These are phyloP conservation scores for Drosophila nigrodunni DNA, from an alignment of 1,140 invertebrate species.

Conservation along the genomic window DNA sequence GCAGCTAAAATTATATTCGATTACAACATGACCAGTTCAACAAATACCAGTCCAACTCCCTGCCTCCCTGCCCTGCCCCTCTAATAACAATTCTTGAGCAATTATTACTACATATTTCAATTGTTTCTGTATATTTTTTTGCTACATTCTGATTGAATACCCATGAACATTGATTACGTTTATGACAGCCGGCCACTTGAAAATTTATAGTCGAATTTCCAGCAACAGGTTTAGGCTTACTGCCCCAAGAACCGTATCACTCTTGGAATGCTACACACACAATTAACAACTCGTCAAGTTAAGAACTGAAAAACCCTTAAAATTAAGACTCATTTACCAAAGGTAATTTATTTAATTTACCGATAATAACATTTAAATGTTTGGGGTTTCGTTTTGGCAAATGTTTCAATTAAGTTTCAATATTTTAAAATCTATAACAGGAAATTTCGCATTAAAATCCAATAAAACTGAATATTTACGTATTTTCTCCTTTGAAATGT, in stretches of 20 bases:
- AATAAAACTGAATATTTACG: conserved; percentile 9
- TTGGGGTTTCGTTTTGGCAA: conserved; percentile 6
- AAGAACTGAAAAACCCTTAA: not conserved
- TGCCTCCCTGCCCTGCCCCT: conserved; percentile 8
- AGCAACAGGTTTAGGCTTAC: conserved; percentile 40
- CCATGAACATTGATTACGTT: conserved; percentile 63
- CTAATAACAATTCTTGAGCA: conserved; percentile 66
- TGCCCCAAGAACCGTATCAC: conserved; percentile 11
- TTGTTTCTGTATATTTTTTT: conserved; percentile 32
- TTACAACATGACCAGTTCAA: conserved; percentile 66
- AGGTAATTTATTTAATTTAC: conserved; percentile 2
- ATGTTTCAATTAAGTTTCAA: not conserved
- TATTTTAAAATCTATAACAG: conserved; percentile 23
- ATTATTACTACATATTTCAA: conserved; percentile 71
- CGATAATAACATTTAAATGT: not conserved
- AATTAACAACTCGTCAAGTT: not conserved
- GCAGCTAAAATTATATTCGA: conserved; percentile 68
- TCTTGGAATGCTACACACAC: conserved; percentile 1
- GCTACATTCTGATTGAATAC: conserved; percentile 66
- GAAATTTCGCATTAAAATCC: conserved; percentile 2
- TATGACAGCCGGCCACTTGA: conserved; percentile 73
- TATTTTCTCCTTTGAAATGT: conserved; percentile 13
- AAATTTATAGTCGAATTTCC: conserved; percentile 54
- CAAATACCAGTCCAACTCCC: not conserved
- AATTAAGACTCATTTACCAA: not conserved